Conservation (phyloP, 2,888 invertebrate genomes). For the Lithophane ornitopus region DNA sequence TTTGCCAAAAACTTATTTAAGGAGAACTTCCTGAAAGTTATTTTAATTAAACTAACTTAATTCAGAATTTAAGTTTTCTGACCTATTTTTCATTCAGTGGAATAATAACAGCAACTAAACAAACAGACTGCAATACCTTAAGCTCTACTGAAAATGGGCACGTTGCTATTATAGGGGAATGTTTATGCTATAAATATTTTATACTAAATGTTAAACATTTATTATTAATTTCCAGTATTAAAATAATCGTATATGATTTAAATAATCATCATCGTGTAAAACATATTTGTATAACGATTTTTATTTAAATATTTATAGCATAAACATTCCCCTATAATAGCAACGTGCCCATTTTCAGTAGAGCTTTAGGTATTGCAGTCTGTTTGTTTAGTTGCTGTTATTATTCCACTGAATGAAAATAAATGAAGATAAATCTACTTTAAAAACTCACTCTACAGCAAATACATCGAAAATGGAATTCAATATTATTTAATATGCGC, state of each 20-base stretch:
- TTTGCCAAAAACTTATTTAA: background rate
- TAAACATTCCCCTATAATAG: too few species aligned
- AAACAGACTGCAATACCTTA: background rate
- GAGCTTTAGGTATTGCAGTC: too few species aligned
- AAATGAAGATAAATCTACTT: too few species aligned
- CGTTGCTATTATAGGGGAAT: background rate
- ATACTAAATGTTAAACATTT: too few species aligned
- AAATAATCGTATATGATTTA: too few species aligned
- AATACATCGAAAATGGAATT: conserved; percentile 1
- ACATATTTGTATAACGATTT: too few species aligned
- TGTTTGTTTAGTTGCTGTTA: too few species aligned
- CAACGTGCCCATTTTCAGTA: too few species aligned
- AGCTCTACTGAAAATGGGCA: background rate
- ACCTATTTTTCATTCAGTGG: background rate
- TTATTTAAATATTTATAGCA: too few species aligned
- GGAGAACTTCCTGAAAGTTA: background rate
- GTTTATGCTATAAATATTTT: background rate
- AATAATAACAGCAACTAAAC: background rate
- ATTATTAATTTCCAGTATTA: too few species aligned
- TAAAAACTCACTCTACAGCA: background rate
- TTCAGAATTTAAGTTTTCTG: background rate
- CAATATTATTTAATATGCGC: conserved; percentile 3
- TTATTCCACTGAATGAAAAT: too few species aligned
- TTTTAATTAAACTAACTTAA: background rate
- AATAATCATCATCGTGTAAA: too few species aligned